phyloP scores from a whole-genome alignment of 35 echinoderm and acorn worm genomes.

The Holothuria glaberrima region DNA sequence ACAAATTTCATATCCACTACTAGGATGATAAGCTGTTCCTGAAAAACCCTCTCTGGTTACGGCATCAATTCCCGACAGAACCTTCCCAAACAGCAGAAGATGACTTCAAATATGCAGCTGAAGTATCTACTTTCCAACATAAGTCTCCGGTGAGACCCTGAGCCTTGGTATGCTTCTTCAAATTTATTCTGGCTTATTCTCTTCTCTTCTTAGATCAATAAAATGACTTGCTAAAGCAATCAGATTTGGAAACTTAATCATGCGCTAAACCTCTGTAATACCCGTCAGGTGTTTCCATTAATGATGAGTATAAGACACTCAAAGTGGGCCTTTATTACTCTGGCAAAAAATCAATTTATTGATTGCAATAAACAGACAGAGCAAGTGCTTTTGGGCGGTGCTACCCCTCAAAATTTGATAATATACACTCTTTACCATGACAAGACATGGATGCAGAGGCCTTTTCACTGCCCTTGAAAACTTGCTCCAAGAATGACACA shows the following conservation, averaged over 20 bases:
- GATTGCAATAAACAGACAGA: slow-evolving; percentile 50
- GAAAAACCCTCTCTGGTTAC: slow-evolving; percentile 5
- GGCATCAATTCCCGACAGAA: not conserved
- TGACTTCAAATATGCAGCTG: slow-evolving; percentile 34
- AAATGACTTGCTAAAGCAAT: slow-evolving; percentile 46
- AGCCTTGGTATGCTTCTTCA: slow-evolving; percentile 38
- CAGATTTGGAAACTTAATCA: slow-evolving; percentile 41
- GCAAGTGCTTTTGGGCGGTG: slow-evolving; percentile 25
- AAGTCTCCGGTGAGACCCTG: slow-evolving; percentile 26
- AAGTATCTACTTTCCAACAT: slow-evolving; percentile 20
- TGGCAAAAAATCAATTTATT: slow-evolving; percentile 35
- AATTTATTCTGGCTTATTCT: slow-evolving; percentile 47
- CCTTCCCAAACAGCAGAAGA: slow-evolving; percentile 7
- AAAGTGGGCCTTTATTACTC: slow-evolving; percentile 39
- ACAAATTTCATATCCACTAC: too few species aligned
- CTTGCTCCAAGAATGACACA: not conserved
- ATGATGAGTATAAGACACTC: slow-evolving; percentile 23
- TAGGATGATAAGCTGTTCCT: too few species aligned
- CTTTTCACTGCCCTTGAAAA: slow-evolving; percentile 14
- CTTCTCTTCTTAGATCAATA: slow-evolving; percentile 22
- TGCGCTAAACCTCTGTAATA: slow-evolving; percentile 31
- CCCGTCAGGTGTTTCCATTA: slow-evolving; percentile 52
- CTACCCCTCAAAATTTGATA: not conserved
- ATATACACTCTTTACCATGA: too few species aligned
- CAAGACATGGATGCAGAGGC: too few species aligned